Conservation (phyloP, 2,888 invertebrate genomes). For the Odontocolon sp. region DNA sequence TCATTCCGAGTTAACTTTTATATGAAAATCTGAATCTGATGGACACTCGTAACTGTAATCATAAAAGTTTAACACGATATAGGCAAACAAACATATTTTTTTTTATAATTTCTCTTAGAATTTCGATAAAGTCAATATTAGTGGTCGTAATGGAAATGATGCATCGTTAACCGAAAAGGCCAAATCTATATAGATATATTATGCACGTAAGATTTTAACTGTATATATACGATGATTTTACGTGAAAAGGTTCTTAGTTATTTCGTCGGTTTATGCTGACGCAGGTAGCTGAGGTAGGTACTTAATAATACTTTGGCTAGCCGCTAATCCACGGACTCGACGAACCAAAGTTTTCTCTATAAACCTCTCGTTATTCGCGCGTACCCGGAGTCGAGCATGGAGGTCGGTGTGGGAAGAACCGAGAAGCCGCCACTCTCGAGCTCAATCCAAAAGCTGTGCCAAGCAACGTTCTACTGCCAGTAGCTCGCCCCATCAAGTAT, state of each 20-base stretch:
- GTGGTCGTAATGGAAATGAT: too few species aligned
- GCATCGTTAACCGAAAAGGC: too few species aligned
- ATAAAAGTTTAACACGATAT: too few species aligned
- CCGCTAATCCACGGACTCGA: conserved; percentile 60
- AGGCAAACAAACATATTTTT: too few species aligned
- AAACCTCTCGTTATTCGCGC: conserved; percentile 62
- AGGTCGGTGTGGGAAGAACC: conserved; percentile 5
- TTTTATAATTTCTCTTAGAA: too few species aligned
- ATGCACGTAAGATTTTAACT: too few species aligned
- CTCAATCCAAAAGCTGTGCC: conserved; percentile 31
- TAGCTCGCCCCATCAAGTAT: conserved; percentile 71
- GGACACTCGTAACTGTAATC: too few species aligned
- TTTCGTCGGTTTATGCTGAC: conserved; percentile 52
- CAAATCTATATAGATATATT: too few species aligned
- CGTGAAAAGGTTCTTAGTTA: conserved; percentile 48
- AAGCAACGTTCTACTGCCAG: conserved; percentile 39
- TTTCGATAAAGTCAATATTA: too few species aligned
- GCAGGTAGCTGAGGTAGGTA: conserved; percentile 54
- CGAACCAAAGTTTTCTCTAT: conserved; percentile 61
- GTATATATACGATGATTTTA: too few species aligned
- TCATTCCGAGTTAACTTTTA: too few species aligned
- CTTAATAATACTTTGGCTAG: conserved; percentile 61
- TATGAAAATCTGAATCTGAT: too few species aligned
- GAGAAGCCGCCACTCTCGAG: conserved; percentile 26
- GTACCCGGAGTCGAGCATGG: conserved; percentile 25